Base-by-base conservation (phyloP, 1,140 invertebrate species). In the Mercenaria mercenaria region DNA sequence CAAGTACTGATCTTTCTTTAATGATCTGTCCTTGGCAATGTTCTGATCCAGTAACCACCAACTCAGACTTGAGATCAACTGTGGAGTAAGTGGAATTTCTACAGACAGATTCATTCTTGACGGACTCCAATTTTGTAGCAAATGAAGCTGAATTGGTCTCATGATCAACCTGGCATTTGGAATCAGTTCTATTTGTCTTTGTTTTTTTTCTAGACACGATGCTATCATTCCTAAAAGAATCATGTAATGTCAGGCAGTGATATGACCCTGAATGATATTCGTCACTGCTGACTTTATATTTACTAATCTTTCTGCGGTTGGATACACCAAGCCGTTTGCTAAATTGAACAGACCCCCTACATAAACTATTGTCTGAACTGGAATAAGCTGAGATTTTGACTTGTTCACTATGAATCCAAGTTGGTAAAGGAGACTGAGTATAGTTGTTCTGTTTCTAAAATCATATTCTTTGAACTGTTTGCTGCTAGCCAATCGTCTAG, bases 81-180 rank as follows among this genome's bases (percentile, higher is more conserved):
- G 18, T 61, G 43, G 41, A 37, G 52, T 80, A 69, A 79, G 11
- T 34, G 56, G 50, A 32, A 88, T 50, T 47, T 52, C 8, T 1
- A 52, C 1, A 15, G 67, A 50, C 0, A 86, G 32, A 10, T 43
- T 26, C 69, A 74, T 86, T 76, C 13, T 32, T 13, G 26, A 47
- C 37, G 89, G 81, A 59, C 39, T 90, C 83, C 82, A 90, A 50
- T 59, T 39, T 11, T 80, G 29, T 23, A 90, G 50, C 13, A 85
- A 56, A 81, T 90, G 41, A 4, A 90, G 64, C 52, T 90, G 89
- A 43, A 90, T 74, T 52, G 89, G 72, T 86, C 82, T 85, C 82
- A 90, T 86, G 39, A 72, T 61, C 37, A 86, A 59, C 26, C 89
- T 34, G 0, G 82, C 56, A 72, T 88, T 88, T 67, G 76, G 86